Conservation (phyloP, 1,140 invertebrate genomes). For the Brachionus manjavacas region DNA sequence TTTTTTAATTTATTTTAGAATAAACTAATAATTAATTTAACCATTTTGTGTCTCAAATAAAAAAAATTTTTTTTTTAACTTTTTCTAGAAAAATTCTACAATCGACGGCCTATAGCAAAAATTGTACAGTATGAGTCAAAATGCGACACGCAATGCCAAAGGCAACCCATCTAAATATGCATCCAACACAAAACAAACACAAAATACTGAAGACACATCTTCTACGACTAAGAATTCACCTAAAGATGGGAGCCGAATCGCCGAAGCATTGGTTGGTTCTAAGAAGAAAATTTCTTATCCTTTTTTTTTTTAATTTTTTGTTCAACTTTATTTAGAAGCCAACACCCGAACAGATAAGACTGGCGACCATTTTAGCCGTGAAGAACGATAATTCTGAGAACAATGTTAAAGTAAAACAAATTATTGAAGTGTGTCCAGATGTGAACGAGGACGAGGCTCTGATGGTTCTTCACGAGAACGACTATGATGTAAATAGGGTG, state of each 20-base stretch:
- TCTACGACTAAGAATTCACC: not conserved
- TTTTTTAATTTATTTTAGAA: not conserved
- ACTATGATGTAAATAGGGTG: constrained; percentile 5
- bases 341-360: constrained; percentile 29
- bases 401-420: constrained; percentile 7
- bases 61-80: too few relatives aligned
- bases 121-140: constrained; percentile 41
- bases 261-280: not conserved
- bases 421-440: not conserved
- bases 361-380: not conserved
- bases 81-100: not conserved
- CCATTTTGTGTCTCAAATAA: too few relatives aligned
- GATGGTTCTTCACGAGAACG: constrained; percentile 31
- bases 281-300: not conserved
- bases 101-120: not conserved
- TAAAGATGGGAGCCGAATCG: not conserved
- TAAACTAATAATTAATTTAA: too few relatives aligned
- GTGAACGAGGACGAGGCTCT: not conserved
- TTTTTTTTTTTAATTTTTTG: not conserved
- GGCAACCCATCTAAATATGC: not conserved
- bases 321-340: not conserved
- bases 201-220: not conserved
- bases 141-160: not conserved
- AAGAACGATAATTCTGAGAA: not conserved
- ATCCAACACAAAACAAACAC: constrained; percentile 5